Percentiles rank a stretch among this genome's conserved stretches.
Evolutionary conservation across 2,113 vertebrate species (phyloP).

Genomic region (Trochalopteron elliotii): DNA sequence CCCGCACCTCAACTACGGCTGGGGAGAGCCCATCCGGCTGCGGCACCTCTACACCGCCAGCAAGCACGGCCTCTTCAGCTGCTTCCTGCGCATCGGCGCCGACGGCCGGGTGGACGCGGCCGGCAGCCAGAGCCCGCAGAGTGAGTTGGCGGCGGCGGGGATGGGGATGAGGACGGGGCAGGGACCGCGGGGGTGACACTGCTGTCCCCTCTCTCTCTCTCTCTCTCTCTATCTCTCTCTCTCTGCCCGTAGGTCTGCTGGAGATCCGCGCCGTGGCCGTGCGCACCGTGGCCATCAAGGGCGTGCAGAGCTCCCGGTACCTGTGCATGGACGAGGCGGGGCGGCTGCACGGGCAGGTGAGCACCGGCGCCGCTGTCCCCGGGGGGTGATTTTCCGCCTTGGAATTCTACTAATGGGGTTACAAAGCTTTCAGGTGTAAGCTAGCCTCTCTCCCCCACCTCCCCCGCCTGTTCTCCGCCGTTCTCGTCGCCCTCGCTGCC

Average conservation of each 20-base stretch:
- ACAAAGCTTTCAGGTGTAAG: not conserved
- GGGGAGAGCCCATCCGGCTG: constrained; percentile 84
- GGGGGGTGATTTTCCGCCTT: not conserved
- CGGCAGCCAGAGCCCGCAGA: constrained; percentile 75
- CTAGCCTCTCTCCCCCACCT: too few relatives aligned
- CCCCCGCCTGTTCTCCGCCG: not conserved
- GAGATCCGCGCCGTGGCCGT: constrained; percentile 86
- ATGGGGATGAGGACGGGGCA: fast-evolving
- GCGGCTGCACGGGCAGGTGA: constrained; percentile 85
- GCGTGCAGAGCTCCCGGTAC: constrained; percentile 81
- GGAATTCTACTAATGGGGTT: not conserved
- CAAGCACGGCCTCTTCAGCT: constrained; percentile 77
- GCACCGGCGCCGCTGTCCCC: not conserved
- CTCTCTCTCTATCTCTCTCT: not conserved
- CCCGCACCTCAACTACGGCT: constrained; percentile 82
- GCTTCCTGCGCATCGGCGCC: constrained; percentile 80
- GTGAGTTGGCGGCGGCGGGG: constrained; percentile 74
- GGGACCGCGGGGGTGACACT: not conserved
- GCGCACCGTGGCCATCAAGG: constrained; percentile 88
- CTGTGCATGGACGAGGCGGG: constrained; percentile 88
- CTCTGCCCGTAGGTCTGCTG: constrained; percentile 79
- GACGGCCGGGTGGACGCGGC: constrained; percentile 85
- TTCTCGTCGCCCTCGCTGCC: not conserved
- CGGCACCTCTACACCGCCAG: constrained; percentile 86
- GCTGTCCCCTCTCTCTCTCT: not conserved